Base-by-base conservation (phyloP, 2,113 vertebrate genomes). In the Apodemus sylvaticus region DNA sequence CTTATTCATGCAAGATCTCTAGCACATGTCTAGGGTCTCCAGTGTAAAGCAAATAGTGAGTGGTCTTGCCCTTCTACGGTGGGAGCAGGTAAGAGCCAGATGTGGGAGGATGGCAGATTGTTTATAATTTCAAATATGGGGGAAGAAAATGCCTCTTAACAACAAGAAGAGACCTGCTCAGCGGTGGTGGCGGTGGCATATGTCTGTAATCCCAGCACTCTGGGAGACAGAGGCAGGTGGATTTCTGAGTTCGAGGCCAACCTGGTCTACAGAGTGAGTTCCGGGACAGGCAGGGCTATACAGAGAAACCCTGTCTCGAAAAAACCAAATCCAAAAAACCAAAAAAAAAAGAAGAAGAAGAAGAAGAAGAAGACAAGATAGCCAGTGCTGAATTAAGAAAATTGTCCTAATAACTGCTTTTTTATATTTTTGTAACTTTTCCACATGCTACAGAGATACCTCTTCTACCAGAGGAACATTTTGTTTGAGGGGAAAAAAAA, bases 351-450 rank as follows among this genome's bases (percentile, higher is more conserved):
- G n/a, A n/a, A n/a, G n/a, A n/a, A n/a, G n/a, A n/a, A n/a, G n/a
- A n/a, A n/a, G n/a, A n/a, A n/a, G n/a, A n/a, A n/a, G n/a, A n/a
- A n/a, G n/a, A n/a, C n/a, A n/a, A n/a, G n/a, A 13, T 58, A 31
- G 45, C 31, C 55, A 64, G 36, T n/a, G 4, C 31, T 48, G 22
- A 39, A 3, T 31, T 73, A 22, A 71, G 89, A 58, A 77, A 34
- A 66, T 16, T 29, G 19, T 17, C 3, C 0, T 34, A 0, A 31
- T 5, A 26, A 62, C 66, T n/a, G 16, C 14, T 11, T 20, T 0
- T 70, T 53, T 5, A n/a, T 3, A 68, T 3, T 24, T 48, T 24
- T 24, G 2, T 1, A 62, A 76, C 2, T 5, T 85, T n/a, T 24
- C 31, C n/a, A 55, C 31, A 7, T 77, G 74, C 45, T 48, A 26